Conservation (phyloP, 2,113 vertebrate genomes). For the Rhabdornis inornatus region DNA sequence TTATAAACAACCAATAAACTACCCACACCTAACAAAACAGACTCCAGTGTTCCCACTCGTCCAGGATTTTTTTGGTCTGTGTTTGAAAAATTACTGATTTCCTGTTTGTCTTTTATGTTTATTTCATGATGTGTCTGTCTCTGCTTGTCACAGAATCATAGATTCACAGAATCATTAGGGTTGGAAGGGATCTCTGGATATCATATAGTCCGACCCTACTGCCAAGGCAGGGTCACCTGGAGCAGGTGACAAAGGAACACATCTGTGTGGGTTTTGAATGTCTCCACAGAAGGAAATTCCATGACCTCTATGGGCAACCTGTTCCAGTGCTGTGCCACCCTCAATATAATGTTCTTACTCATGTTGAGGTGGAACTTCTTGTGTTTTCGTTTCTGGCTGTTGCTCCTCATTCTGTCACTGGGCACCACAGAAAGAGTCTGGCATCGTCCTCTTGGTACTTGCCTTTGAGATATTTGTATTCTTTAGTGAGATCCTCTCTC, state of each 20-base stretch:
- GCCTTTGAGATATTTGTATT: neutral
- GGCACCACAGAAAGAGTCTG: neutral
- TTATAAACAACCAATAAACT: neutral
- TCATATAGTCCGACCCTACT: neutral
- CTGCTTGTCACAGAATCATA: neutral
- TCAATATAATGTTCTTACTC: neutral
- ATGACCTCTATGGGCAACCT: accelerated
- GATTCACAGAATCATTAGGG: neutral
- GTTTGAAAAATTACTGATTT: neutral
- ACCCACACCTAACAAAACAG: neutral
- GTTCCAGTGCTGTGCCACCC: neutral
- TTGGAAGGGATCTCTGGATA: neutral
- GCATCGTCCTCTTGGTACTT: accelerated
- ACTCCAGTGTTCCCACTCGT: neutral
- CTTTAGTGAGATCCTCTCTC: neutral
- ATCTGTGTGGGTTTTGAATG: neutral
- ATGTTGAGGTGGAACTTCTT: neutral
- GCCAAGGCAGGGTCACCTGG: neutral
- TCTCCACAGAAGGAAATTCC: neutral
- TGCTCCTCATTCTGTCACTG: neutral
- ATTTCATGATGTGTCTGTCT: neutral
- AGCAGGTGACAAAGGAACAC: neutral
- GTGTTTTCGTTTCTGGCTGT: neutral
- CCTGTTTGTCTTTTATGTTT: neutral
- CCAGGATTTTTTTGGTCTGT: neutral